phyloP scores from a whole-genome alignment of 1,140 invertebrate genomes.

The Drosophila mayri region DNA sequence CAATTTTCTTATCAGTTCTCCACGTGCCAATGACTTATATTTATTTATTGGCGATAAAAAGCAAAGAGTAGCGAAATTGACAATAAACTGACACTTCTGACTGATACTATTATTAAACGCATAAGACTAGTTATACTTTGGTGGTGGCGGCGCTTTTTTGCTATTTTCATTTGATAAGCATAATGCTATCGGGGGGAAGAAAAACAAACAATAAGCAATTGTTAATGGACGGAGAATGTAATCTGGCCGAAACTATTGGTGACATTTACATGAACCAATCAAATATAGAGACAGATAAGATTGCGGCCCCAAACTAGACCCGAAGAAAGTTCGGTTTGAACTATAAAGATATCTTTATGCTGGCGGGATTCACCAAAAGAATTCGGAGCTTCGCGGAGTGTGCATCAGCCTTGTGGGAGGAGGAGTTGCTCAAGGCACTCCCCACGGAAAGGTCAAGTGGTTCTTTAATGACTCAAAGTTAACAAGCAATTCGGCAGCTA shows the following conservation, averaged over 20 bases:
- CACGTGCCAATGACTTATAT: constrained; percentile 8
- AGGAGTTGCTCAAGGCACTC: constrained; percentile 43
- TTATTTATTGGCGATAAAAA: neutral
- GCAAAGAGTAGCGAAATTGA: neutral
- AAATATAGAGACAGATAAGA: constrained; percentile 33
- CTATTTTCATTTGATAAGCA: constrained; percentile 19
- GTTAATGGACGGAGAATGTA: constrained; percentile 2
- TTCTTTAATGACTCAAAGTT: constrained; percentile 48
- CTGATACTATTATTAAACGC: neutral
- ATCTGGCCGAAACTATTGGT: constrained; percentile 7
- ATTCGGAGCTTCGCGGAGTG: constrained; percentile 5
- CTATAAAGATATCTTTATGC: constrained; percentile 27
- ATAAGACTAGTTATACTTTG: constrained; percentile 4
- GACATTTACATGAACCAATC: constrained; percentile 34
- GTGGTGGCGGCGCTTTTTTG: neutral
- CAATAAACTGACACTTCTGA: constrained; percentile 10
- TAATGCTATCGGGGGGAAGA: constrained; percentile 3
- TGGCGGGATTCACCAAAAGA: constrained; percentile 17
- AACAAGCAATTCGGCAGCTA: constrained; percentile 39
- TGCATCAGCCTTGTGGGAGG: constrained; percentile 39
- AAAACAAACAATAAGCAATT: constrained; percentile 14
- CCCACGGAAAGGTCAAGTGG: constrained; percentile 22
- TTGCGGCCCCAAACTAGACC: neutral
- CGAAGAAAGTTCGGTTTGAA: constrained; percentile 16
- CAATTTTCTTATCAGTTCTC: constrained; percentile 3